These are phyloP conservation scores for Clytia hemisphaerica DNA, from an alignment of 30 jellyfish, hydroid and myxozoan genomes.

Conservation along the genomic window DNA sequence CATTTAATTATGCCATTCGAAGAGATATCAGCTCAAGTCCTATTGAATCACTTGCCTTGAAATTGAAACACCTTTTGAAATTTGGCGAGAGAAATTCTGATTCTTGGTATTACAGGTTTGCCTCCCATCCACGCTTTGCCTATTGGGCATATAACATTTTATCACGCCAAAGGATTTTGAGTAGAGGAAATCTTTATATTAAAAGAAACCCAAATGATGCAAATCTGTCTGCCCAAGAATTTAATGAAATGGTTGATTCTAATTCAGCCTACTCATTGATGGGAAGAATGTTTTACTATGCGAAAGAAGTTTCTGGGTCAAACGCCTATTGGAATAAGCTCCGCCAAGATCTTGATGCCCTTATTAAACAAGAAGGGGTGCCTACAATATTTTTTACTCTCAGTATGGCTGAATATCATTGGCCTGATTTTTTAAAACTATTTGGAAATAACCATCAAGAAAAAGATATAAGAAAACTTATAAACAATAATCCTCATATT, in stretches of 20 bases:
- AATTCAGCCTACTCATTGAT: constrained; percentile 13
- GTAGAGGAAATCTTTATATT: constrained; percentile 12
- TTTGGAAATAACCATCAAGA: not conserved
- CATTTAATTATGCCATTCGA: not conserved
- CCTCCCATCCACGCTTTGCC: constrained; percentile 21
- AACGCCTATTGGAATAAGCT: constrained; percentile 38
- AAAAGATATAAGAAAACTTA: not conserved
- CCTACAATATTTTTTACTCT: constrained; percentile 31
- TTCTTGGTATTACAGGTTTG: not conserved
- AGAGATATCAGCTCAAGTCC: not conserved
- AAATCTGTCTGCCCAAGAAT: constrained; percentile 12
- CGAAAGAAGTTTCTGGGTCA: constrained; percentile 34
- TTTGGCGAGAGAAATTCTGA: not conserved
- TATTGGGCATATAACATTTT: constrained; percentile 28
- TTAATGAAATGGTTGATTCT: constrained; percentile 28
- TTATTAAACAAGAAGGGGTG: constrained; percentile 24
- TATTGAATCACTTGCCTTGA: constrained; percentile 25
- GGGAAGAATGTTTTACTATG: constrained; percentile 26
- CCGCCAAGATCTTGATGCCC: constrained; percentile 15
- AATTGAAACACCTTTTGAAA: constrained; percentile 7
- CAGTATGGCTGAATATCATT: constrained; percentile 15
- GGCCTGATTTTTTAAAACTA: constrained; percentile 13
- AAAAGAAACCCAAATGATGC: constrained; percentile 18
- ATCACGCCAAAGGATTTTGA: not conserved
- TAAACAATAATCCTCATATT: constrained; percentile 18